Evolutionary conservation across 2,888 invertebrate species (phyloP).

Genomic region (Congeria kusceri): DNA sequence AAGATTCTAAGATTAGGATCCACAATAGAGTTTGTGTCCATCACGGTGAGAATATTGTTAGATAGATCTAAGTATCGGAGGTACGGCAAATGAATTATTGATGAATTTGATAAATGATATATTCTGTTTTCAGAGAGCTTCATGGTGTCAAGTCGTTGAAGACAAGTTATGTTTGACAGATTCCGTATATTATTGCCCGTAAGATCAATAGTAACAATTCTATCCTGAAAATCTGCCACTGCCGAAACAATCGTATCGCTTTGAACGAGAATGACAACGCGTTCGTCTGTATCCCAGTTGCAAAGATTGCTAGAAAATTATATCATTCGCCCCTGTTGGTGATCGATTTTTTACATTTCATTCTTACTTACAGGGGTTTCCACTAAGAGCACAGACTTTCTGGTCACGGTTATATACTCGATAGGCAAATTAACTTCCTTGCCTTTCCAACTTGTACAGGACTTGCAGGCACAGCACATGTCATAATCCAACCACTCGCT

Average conservation of each 20-base stretch:
- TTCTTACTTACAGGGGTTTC: neutral
- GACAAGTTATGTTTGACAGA: constrained; percentile 29
- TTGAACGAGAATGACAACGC: neutral
- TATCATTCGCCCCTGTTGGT: constrained; percentile 15
- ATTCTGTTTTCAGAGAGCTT: constrained; percentile 14
- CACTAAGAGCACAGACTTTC: constrained; percentile 20
- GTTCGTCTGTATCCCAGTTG: constrained; percentile 25
- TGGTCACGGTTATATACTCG: constrained; percentile 29
- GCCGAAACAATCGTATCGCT: too few relatives aligned
- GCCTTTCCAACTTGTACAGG: constrained; percentile 13
- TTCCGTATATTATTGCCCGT: constrained; percentile 13
- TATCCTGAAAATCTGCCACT: constrained; percentile 6
- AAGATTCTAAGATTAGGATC: too few relatives aligned
- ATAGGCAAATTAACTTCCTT: constrained; percentile 17
- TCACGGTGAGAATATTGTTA: too few relatives aligned
- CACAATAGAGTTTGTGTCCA: too few relatives aligned
- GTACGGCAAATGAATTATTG: too few relatives aligned
- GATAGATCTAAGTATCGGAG: too few relatives aligned
- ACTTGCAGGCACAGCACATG: constrained; percentile 20
- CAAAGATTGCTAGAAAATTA: constrained; percentile 41
- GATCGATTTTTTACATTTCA: constrained; percentile 20
- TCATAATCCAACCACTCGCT: too few relatives aligned
- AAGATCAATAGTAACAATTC: constrained; percentile 24
- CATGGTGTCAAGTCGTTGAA: constrained; percentile 23
- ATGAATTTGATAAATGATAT: too few relatives aligned